Conservation (phyloP, 1,140 invertebrate genomes). For the Micrasema minimum region DNA sequence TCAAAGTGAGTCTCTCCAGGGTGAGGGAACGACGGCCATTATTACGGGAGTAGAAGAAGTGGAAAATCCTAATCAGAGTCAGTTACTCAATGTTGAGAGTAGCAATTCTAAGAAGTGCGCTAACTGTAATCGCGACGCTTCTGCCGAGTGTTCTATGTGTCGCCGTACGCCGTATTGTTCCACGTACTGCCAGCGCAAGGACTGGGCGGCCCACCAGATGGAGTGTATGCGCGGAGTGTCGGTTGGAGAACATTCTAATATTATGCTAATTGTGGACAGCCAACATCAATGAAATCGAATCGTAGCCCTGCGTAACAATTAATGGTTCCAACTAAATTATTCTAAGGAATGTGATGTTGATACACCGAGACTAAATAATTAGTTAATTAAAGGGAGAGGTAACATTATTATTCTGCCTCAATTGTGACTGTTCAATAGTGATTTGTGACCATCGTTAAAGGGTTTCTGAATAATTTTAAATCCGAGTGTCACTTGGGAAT, state of each 20-base stretch:
- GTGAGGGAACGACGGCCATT: constrained; percentile 75
- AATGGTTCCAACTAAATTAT: no score
- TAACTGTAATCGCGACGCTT: constrained; percentile 86
- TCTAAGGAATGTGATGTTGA: no score
- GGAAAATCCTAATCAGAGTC: constrained; percentile 56
- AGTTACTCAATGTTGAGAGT: constrained; percentile 48
- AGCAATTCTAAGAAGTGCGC: constrained; percentile 73
- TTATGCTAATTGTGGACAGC: constrained; percentile 76
- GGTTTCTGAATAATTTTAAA: no score
- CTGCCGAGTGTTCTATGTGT: constrained; percentile 86
- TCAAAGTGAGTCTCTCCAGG: constrained; percentile 73
- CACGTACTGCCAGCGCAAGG: constrained; percentile 87
- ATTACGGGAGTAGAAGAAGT: constrained; percentile 74
- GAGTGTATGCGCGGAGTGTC: constrained; percentile 79
- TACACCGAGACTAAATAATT: no score
- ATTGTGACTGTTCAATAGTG: no score
- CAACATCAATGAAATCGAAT: constrained; percentile 60
- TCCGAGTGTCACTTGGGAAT: no score
- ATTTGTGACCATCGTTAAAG: no score
- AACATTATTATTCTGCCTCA: no score
- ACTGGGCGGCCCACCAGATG: constrained; percentile 86
- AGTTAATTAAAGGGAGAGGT: no score
- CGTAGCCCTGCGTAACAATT: no score
- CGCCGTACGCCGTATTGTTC: constrained; percentile 87
- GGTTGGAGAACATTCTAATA: constrained; percentile 66